Evolutionary conservation across 2,797 vertebrate genomes (phyloP).

Genomic region (Crossoptilon crossoptilon): DNA sequence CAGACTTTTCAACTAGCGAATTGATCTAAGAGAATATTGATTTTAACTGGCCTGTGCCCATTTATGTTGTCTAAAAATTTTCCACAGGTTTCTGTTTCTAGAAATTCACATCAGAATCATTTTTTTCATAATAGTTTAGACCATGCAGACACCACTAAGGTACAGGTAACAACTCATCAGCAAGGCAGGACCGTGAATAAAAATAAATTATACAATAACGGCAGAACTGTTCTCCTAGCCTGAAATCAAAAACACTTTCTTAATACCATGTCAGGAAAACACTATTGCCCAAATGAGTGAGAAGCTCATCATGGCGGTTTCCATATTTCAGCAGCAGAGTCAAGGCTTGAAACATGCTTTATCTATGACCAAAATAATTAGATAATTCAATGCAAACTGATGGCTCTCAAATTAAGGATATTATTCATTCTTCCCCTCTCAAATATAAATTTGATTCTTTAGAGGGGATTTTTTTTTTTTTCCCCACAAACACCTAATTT

Average conservation of each 20-base stretch:
- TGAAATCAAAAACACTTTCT: not conserved
- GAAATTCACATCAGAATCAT: not conserved
- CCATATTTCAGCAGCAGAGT: not conserved
- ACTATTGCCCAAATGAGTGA: not conserved
- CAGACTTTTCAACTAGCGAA: not conserved
- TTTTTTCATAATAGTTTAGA: not conserved
- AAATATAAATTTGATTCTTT: not conserved
- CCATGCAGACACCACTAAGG: not conserved
- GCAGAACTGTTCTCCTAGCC: not conserved
- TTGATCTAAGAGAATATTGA: not conserved
- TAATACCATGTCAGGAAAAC: not conserved
- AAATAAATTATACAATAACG: not conserved
- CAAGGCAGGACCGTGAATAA: not conserved
- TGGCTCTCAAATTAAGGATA: not conserved
- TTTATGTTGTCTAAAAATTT: not conserved
- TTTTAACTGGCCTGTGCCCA: not conserved
- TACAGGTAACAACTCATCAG: not conserved
- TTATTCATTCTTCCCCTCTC: rapidly evolving
- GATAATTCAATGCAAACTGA: not conserved
- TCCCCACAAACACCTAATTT: not conserved
- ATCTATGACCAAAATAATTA: not conserved
- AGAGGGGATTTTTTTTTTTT: not conserved
- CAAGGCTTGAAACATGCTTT: not conserved
- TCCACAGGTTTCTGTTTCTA: not conserved
- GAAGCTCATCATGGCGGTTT: not conserved